Conservation (phyloP, 1,140 invertebrate species). For the Orchestia grillus region DNA sequence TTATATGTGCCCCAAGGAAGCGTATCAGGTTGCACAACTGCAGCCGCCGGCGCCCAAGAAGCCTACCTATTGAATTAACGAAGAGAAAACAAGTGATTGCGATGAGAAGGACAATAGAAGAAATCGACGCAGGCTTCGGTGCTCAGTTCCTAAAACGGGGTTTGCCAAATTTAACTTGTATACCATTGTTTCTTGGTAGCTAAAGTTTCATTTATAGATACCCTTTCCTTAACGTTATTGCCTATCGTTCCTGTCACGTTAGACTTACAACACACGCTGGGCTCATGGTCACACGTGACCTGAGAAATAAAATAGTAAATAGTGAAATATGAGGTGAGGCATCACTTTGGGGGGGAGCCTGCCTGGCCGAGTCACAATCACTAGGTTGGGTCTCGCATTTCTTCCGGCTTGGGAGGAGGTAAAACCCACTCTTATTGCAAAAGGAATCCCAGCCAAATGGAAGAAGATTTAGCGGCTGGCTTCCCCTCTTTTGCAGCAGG, state of each 20-base stretch:
- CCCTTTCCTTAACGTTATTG: background rate
- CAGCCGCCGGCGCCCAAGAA: background rate
- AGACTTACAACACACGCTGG: background rate
- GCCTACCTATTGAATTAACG: background rate
- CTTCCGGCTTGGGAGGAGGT: background rate
- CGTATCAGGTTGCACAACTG: background rate
- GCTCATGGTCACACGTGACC: no score
- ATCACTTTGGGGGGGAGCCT: background rate
- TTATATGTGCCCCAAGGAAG: slow-evolving; percentile 4
- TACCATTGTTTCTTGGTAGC: background rate
- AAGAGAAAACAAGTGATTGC: background rate
- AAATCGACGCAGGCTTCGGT: background rate
- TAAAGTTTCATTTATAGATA: background rate
- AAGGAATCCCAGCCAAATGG: slow-evolving; percentile 6
- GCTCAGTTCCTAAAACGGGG: background rate
- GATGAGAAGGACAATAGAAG: background rate
- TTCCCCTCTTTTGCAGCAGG: background rate
- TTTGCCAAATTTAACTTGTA: background rate
- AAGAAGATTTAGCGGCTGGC: background rate
- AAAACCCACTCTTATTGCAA: background rate
- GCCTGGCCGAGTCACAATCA: background rate
- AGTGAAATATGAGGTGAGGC: no score
- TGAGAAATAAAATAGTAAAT: background rate
- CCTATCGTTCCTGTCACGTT: background rate
- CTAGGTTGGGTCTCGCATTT: background rate